Conservation (phyloP, 2,797 vertebrate genomes). For the Tympanoctomys barrerae region DNA sequence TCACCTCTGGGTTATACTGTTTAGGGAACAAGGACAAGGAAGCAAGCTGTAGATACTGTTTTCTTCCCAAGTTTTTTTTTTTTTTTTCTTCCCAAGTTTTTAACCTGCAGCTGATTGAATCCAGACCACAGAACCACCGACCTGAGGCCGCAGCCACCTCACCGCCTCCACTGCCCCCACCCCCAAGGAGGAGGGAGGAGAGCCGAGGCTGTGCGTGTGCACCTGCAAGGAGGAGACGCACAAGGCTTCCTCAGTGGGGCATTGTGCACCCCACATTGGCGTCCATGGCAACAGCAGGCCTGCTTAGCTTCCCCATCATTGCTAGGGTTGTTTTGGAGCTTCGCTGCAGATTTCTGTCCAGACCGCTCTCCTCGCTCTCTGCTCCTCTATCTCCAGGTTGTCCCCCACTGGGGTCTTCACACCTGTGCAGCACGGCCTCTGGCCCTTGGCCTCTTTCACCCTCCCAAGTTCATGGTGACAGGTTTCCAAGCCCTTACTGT, state of each 20-base stretch:
- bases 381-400: neutral
- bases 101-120: too few relatives aligned
- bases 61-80: too few relatives aligned
- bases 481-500: neutral
- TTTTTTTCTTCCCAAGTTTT: too few relatives aligned
- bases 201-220: neutral
- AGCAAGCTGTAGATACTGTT: neutral
- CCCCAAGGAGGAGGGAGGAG: neutral
- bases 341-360: neutral
- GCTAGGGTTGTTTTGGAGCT: neutral
- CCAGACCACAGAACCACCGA: too few relatives aligned
- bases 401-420: neutral
- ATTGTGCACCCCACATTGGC: rapidly evolving
- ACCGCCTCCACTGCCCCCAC: too few relatives aligned
- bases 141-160: neutral
- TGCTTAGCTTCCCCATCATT: neutral
- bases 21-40: neutral
- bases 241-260: neutral
- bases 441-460: neutral
- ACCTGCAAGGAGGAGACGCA: too few relatives aligned
- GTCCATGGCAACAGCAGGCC: neutral
- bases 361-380: neutral
- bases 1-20: neutral
- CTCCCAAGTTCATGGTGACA: neutral
- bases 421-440: too few relatives aligned